Evolutionary conservation across 1,140 invertebrate species (phyloP), one percentile per base, ranked within the genome.

Genomic region (Eufriesea mexicana): DNA sequence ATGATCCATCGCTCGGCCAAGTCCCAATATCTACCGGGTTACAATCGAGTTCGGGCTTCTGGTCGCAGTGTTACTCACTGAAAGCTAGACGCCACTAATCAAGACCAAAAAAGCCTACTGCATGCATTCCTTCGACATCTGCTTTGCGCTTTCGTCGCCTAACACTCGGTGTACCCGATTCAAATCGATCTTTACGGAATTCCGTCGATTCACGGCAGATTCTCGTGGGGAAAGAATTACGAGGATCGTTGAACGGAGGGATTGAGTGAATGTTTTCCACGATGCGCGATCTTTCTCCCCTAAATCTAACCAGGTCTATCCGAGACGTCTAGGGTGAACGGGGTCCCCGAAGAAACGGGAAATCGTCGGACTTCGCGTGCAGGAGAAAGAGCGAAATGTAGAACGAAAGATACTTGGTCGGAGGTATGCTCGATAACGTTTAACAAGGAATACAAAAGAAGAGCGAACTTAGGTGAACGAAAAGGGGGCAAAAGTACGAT

Each of bases 21-120:
- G n/a, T 28, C 54, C 20, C 49, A 51, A 14, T 54, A 62, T 67
- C 74, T 35, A 72, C 51, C 47, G 61, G 66, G 68, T 86, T 75
- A 79, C 82, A 71, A 84, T 84, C 57, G 76, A 54, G 35, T 79
- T 70, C 77, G 70, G 55, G 71, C 59, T 74, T 75, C 20, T 70
- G 78, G 45, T 54, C 68, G 80, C 77, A 75, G 51, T 76, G 68
- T 85, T 79, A 74, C 66, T 84, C 62, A 59, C 71, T 79, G 59
- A 55, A 86, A 85, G 79, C 78, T 81, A 54, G 45, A 72, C 83
- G 77, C 45, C 77, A 84, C 83, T 86, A 86, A 86, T 77, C 72
- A 84, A 81, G 73, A 79, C 79, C 71, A 74, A 81, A 66, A 82
- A 87, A 82, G 78, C 86, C 74, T 88, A 88, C 74, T 76, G 85